phyloP scores from a whole-genome alignment of 92 coral and sea anemone genomes.

The Plumapathes pennacea region DNA sequence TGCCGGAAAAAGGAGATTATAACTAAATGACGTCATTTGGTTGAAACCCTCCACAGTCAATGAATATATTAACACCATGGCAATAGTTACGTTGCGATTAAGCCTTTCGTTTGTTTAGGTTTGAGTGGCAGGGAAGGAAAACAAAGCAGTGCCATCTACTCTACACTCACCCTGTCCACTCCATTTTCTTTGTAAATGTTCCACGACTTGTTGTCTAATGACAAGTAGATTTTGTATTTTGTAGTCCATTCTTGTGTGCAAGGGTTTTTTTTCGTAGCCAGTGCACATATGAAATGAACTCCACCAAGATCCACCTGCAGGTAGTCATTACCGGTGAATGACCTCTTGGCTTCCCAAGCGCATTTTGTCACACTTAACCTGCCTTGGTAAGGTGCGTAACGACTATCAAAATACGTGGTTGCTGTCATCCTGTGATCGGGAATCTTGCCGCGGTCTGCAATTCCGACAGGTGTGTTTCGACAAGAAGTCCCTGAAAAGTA shows the following conservation, averaged over 20 bases:
- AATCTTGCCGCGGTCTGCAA: neutral
- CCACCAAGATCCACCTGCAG: constrained; percentile 33
- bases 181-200: no score
- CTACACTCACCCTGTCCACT: no score
- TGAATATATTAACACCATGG: no score
- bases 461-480: neutral
- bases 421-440: constrained; percentile 3
- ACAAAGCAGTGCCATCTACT: no score
- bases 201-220: no score
- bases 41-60: no score
- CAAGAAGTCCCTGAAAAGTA: no score
- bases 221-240: constrained; percentile 15
- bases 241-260: constrained; percentile 18
- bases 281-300: constrained; percentile 21
- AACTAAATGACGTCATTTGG: no score
- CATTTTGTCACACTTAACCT: neutral
- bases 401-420: neutral
- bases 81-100: no score
- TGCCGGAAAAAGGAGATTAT: no score
- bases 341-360: neutral
- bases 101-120: no score
- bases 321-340: neutral
- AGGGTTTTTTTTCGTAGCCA: constrained; percentile 25
- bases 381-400: neutral
- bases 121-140: no score